Conservation (phyloP, 2,113 vertebrate species). For the Pomatorhinus ruficollis region DNA sequence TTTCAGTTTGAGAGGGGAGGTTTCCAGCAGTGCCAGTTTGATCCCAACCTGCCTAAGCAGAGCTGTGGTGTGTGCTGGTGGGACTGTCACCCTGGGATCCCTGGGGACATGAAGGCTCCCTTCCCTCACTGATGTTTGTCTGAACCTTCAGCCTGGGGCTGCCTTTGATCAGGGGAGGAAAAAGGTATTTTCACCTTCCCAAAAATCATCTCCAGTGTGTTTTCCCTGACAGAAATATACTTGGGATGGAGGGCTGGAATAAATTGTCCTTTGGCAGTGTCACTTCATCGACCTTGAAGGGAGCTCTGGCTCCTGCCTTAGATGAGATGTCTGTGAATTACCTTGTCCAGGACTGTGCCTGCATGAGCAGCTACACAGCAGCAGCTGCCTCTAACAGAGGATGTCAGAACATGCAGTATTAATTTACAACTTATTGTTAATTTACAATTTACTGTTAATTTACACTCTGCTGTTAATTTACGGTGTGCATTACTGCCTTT, state of each 20-base stretch:
- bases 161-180: neutral
- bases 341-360: neutral
- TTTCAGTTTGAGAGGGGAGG: neutral
- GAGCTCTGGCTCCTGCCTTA: neutral
- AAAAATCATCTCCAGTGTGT: neutral
- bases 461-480: neutral
- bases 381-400: neutral
- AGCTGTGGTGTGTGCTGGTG: neutral
- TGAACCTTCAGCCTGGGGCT: neutral
- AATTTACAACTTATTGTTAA: neutral
- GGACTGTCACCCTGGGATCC: neutral
- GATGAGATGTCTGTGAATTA: neutral
- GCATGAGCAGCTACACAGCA: fast-evolving
- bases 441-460: neutral
- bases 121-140: fast-evolving
- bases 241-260: neutral
- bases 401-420: neutral
- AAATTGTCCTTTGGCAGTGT: neutral
- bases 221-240: neutral
- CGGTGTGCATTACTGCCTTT: neutral
- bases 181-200: neutral
- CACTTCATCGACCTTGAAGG: neutral
- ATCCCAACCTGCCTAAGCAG: neutral
- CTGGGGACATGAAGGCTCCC: neutral
- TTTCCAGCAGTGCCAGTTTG: neutral